Percentiles rank a stretch among this genome's conserved stretches.
Conservation (phyloP, 2,113 vertebrate species). For the Bagarius yarrelli region DNA sequence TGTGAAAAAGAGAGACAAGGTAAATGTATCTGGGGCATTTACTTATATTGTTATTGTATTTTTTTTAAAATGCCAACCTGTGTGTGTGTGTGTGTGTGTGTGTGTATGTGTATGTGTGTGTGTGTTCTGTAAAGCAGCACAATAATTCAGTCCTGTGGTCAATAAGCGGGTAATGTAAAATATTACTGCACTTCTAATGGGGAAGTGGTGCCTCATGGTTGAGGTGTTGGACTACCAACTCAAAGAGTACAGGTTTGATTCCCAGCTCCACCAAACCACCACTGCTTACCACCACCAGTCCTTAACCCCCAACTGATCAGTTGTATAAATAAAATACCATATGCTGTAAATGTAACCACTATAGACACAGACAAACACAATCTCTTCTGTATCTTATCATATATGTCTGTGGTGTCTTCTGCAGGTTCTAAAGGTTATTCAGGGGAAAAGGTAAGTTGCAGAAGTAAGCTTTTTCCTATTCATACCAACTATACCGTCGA, state of each 20-base stretch:
- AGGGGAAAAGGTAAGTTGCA: slow-evolving; percentile 3
- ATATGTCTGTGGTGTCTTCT: background rate
- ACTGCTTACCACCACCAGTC: background rate
- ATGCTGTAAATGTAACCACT: no score
- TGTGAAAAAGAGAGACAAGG: no score
- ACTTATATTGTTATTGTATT: no score
- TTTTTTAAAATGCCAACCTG: background rate
- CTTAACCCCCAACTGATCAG: no score
- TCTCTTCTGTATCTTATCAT: background rate
- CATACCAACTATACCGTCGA: no score
- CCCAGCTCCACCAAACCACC: no score
- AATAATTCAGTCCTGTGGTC: background rate
- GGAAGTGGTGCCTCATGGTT: no score
- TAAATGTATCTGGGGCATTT: no score
- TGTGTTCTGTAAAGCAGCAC: background rate
- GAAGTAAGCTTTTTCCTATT: background rate
- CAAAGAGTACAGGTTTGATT: no score
- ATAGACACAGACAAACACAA: background rate
- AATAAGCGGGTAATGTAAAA: background rate
- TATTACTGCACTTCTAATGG: background rate
- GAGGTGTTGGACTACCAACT: no score
- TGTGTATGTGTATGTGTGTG: background rate
- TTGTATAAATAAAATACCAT: no score
- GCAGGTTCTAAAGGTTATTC: background rate
- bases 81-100: background rate